Conservation (phyloP, 1,140 invertebrate species). For the Copidosoma floridanum region DNA sequence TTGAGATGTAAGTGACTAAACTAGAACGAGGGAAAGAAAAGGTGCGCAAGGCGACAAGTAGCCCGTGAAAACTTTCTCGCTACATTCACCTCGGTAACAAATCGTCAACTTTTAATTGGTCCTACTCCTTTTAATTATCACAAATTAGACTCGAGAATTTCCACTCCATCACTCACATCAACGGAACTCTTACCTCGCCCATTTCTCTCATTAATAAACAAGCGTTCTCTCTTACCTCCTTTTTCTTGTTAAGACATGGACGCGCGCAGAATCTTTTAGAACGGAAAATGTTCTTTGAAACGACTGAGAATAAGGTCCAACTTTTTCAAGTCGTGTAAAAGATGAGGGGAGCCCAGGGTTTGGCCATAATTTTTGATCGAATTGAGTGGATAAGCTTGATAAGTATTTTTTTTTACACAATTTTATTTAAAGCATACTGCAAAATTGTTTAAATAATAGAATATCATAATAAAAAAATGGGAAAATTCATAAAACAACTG, state of each 20-base stretch:
- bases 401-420: no score
- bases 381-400: no score
- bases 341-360: neutral
- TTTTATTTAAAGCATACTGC: no score
- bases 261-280: neutral
- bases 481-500: no score
- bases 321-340: slow-evolving; percentile 21
- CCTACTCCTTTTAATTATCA: slow-evolving; percentile 40
- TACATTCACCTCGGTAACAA: slow-evolving; percentile 25
- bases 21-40: no score
- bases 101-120: slow-evolving; percentile 44
- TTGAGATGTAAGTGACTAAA: no score
- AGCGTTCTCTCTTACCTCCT: neutral
- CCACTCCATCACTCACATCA: slow-evolving; percentile 1
- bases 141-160: slow-evolving; percentile 32
- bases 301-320: slow-evolving; percentile 35
- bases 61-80: no score
- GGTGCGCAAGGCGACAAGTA: no score
- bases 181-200: neutral
- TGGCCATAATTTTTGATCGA: neutral
- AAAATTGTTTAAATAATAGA: no score
- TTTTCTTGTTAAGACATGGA: neutral
- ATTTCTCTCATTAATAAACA: slow-evolving; percentile 25
- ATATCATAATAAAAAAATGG: no score
- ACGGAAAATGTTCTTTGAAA: slow-evolving; percentile 26